Evolutionary conservation across 2,113 vertebrate genomes (phyloP), one percentile per base, ranked within the genome.

Genomic region (Alexandromys fortis): DNA sequence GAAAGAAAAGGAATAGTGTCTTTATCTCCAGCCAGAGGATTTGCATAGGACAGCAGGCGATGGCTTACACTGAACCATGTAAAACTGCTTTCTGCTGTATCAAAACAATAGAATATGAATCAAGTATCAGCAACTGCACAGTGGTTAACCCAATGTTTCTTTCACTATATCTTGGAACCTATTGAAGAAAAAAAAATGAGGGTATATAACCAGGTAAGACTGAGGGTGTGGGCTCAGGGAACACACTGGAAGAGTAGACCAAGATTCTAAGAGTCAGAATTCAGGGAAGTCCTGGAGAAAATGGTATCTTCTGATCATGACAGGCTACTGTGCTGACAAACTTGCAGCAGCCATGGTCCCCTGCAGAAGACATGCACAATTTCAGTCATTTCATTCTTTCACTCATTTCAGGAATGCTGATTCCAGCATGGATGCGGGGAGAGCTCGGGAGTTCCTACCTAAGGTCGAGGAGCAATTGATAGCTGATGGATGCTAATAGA

Each of bases 1-100:
- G 42, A 65, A 65, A 22, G 38, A 67, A 55, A 38, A 75, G 81
- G 30, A 94, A 70, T 11, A 61, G 24, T 55, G n/a, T 28, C n/a
- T 95, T 81, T 7, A 92, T 76, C 38, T 76, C 67, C 91, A 89
- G 52, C n/a, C 85, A 79, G 49, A 90, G 11, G 17, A 58, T 90
- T 68, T 87, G 14, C 70, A 85, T 5, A 9, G 76, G 30, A 17
- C 16, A 72, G 30, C 68, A 90, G 86, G 4, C 2, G 0, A 42
- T 72, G 42, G 17, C 28, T 73, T 38, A 73, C 7, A 30, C 7
- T 28, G 45, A 90, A 61, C 38, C 45, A 45, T 16, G 17, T 33
- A 17, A 86, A 77, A 87, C 3, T 90, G 35, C 17, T 33, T 58
- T 86, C 86, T 70, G 47, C 91, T 81, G 72, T 2, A 9, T 77